Evolutionary conservation across 2,888 invertebrate species (phyloP).

Genomic region (Fragum fragum): DNA sequence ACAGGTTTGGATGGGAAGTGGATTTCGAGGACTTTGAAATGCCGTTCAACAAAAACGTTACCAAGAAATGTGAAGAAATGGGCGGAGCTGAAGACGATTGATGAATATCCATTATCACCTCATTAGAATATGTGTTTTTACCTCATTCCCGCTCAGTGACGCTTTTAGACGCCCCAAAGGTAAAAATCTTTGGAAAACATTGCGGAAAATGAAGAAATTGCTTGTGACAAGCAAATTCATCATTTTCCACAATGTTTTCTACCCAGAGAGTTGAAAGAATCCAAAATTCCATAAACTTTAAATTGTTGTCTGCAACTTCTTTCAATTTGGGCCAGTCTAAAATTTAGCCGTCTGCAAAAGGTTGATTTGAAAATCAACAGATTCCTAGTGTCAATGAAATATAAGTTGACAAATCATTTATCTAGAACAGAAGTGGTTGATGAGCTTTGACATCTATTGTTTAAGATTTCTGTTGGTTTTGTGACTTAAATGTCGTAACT

Average conservation of each 20-base stretch:
- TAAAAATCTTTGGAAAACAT: no score
- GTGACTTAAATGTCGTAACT: background rate
- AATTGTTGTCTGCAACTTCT: no score
- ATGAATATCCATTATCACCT: constrained; percentile 26
- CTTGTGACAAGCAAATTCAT: no score
- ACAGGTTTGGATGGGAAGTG: constrained; percentile 86
- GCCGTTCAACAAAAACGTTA: constrained; percentile 85
- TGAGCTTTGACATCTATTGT: no score
- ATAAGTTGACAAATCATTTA: background rate
- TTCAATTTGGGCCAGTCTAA: no score
- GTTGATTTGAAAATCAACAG: background rate
- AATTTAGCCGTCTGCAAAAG: no score
- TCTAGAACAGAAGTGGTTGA: background rate
- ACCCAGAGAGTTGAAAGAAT: no score
- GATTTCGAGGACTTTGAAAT: constrained; percentile 86
- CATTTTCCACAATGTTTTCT: no score
- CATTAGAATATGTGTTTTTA: background rate
- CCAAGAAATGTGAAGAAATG: constrained; percentile 75
- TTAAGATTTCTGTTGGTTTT: background rate
- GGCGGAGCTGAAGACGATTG: constrained; percentile 79
- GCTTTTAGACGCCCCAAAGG: no score
- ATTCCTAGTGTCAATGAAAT: background rate
- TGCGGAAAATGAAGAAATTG: constrained; percentile 13
- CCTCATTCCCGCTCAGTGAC: no score
- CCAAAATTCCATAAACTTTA: no score